Evolutionary conservation across 2,888 invertebrate genomes (phyloP).

Genomic region (Luperina nickerlii): DNA sequence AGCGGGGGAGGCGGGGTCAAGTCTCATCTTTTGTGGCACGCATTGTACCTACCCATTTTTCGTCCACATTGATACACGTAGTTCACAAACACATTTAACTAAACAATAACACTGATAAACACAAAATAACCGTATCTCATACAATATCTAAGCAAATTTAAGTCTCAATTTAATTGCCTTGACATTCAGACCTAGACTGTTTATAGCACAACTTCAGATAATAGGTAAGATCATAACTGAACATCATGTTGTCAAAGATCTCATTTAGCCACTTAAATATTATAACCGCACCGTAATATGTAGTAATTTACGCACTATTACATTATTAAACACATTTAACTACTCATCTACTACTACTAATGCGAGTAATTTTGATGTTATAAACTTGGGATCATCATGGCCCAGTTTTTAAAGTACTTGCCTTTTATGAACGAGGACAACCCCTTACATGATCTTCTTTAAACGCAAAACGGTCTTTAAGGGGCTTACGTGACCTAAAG

Average conservation of each 20-base stretch:
- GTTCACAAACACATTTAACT: neutral
- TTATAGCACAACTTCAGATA: neutral
- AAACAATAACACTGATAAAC: neutral
- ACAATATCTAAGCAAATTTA: neutral
- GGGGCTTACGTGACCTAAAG: too few species aligned
- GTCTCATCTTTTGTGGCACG: too few species aligned
- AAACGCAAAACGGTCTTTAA: too few species aligned
- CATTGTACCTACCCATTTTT: neutral
- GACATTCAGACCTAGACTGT: neutral
- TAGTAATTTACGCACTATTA: neutral
- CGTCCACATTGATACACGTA: neutral
- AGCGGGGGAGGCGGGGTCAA: too few species aligned
- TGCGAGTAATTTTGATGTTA: neutral
- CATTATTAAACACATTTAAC: constrained; percentile 23
- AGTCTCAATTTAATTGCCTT: neutral
- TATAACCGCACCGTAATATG: constrained; percentile 13
- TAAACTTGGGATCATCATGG: neutral
- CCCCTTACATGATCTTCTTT: too few species aligned
- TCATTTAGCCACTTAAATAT: constrained; percentile 23
- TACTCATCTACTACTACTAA: too few species aligned
- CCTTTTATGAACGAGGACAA: too few species aligned
- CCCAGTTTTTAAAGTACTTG: too few species aligned
- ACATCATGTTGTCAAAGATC: constrained; percentile 12
- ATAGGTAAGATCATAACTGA: neutral
- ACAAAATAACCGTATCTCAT: neutral